These are phyloP conservation scores for Panagrolaimus sp. DNA, from an alignment of 1,140 invertebrate species.

Conservation along the genomic window DNA sequence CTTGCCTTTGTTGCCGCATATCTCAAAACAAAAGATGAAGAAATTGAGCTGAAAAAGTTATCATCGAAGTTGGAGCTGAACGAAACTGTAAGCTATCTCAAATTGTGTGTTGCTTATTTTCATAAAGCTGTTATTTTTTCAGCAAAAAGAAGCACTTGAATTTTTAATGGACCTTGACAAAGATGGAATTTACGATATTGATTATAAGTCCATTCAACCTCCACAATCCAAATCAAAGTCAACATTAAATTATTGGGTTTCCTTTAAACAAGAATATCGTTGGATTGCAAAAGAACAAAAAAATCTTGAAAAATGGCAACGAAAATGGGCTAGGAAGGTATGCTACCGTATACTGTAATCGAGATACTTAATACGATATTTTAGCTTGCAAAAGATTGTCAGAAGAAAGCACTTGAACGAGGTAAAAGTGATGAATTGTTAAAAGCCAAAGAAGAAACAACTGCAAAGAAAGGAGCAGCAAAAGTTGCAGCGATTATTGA, in stretches of 20 bases:
- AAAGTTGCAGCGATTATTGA: neutral
- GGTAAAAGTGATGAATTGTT: neutral
- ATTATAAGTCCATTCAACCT: neutral
- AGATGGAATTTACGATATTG: too few relatives aligned
- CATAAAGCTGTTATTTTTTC: too few relatives aligned
- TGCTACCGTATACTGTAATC: neutral
- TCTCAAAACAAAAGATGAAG: too few relatives aligned
- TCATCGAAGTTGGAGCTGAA: too few relatives aligned
- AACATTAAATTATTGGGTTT: neutral
- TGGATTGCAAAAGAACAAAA: constrained; percentile 7
- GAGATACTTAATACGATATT: neutral
- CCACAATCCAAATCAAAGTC: neutral
- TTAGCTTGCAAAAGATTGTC: neutral
- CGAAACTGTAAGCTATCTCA: too few relatives aligned
- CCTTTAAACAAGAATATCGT: neutral
- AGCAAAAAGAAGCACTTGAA: too few relatives aligned
- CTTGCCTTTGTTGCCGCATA: too few relatives aligned
- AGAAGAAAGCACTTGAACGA: neutral
- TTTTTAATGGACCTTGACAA: too few relatives aligned
- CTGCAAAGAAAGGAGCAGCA: constrained; percentile 5
- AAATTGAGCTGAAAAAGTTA: too few relatives aligned
- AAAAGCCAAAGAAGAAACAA: constrained; percentile 1
- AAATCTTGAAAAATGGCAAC: neutral
- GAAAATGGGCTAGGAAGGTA: neutral
- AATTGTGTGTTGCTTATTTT: too few relatives aligned